Conservation (phyloP, 2,797 vertebrate genomes). For the Crax fasciolata region DNA sequence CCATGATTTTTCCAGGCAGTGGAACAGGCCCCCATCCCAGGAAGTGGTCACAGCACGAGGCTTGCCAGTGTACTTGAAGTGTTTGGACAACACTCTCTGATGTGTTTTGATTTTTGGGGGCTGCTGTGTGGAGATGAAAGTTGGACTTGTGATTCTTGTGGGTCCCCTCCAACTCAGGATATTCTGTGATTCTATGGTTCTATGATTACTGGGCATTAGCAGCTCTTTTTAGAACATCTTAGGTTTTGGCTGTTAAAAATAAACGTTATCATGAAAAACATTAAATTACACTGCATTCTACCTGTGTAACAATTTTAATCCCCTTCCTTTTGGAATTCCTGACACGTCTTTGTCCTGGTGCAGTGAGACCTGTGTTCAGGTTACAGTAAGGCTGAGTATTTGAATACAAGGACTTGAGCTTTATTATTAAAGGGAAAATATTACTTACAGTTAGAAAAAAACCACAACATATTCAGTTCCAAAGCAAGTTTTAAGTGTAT, state of each 20-base stretch:
- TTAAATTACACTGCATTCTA: neutral
- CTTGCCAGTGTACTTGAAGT: neutral
- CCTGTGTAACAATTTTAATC: neutral
- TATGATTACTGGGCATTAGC: neutral
- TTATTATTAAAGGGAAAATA: neutral
- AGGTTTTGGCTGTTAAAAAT: neutral
- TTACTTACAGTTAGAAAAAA: neutral
- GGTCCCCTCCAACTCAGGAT: neutral
- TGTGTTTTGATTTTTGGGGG: neutral
- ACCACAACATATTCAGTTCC: neutral
- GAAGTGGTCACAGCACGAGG: neutral
- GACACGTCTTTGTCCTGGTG: neutral
- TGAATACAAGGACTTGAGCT: neutral
- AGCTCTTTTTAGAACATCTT: neutral
- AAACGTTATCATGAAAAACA: neutral
- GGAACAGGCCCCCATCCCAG: neutral
- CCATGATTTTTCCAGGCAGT: neutral
- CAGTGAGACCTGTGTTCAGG: neutral
- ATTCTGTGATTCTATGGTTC: neutral
- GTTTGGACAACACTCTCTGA: neutral
- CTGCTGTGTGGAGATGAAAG: neutral
- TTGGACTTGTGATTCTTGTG: neutral
- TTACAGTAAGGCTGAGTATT: neutral
- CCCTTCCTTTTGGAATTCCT: neutral
- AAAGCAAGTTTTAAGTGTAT: neutral